Evolutionary conservation across 2,888 invertebrate species (phyloP), one percentile per base, ranked within the genome.

Genomic region (Serripes groenlandicus): DNA sequence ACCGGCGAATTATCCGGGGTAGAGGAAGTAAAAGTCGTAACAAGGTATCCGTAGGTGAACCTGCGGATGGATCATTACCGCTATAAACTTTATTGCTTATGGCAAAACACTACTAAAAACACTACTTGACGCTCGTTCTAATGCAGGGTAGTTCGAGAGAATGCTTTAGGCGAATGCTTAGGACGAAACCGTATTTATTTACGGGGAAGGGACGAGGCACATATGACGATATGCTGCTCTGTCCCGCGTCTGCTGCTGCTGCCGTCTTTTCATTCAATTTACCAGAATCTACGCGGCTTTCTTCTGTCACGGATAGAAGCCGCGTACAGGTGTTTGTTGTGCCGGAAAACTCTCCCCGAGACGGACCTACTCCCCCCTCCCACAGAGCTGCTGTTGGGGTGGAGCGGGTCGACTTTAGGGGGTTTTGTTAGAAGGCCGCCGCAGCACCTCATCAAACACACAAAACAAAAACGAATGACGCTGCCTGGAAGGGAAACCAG

Each of bases 41-140:
- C 96, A 96, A 96, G 96, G 96, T 96, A 96, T 96, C 96, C 95
- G 96, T 96, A 96, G 96, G 96, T 95, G 96, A 96, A 96, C 96
- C 96, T 96, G 96, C 95, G 92, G 94, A 95, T 93, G 95, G 95
- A 95, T 94, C 94, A 94, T 93, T 94, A 93, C 73, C 89, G 90
- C n/a, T n/a, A n/a, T n/a, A n/a, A n/a, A n/a, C n/a, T n/a, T n/a
- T n/a, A n/a, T n/a, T n/a, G n/a, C n/a, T n/a, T n/a, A n/a, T n/a
- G n/a, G n/a, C n/a, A n/a, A n/a, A n/a, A n/a, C n/a, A n/a, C n/a
- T n/a, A n/a, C n/a, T n/a, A n/a, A n/a, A n/a, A n/a, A n/a, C n/a
- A n/a, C n/a, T n/a, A n/a, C n/a, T n/a, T n/a, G n/a, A n/a, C n/a
- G n/a, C n/a, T n/a, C n/a, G n/a, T n/a, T n/a, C n/a, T n/a, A n/a